phyloP scores from a whole-genome alignment of 2,113 vertebrate species.

The Apodemus speciosus region DNA sequence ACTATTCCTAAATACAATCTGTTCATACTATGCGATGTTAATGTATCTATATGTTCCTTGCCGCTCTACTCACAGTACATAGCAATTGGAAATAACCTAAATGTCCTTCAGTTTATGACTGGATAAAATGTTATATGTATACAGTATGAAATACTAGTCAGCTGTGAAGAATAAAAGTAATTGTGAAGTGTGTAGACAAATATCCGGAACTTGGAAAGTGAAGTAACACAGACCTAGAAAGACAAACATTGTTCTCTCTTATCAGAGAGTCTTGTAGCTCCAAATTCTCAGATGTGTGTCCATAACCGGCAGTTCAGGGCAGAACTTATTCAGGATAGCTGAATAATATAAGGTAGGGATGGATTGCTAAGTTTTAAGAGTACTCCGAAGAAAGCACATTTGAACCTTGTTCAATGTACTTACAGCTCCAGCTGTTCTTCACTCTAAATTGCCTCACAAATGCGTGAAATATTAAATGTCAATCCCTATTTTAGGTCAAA shows the following conservation, averaged over 20 bases:
- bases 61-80: neutral
- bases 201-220: neutral
- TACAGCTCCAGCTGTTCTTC: neutral
- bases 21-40: neutral
- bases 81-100: neutral
- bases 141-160: neutral
- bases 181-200: neutral
- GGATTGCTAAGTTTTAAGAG: neutral
- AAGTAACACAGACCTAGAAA: neutral
- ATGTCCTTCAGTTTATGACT: neutral
- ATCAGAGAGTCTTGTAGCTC: neutral
- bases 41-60: neutral
- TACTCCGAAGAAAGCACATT: neutral
- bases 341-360: neutral
- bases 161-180: neutral
- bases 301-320: neutral
- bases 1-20: neutral
- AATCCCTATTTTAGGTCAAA: neutral
- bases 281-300: neutral
- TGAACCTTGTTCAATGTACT: neutral
- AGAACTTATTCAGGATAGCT: neutral
- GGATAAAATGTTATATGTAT: neutral
- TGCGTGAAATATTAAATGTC: neutral
- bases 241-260: neutral
- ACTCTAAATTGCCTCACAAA: neutral